Base-by-base conservation (phyloP, 2,113 vertebrate genomes). In the Myotis brandtii region DNA sequence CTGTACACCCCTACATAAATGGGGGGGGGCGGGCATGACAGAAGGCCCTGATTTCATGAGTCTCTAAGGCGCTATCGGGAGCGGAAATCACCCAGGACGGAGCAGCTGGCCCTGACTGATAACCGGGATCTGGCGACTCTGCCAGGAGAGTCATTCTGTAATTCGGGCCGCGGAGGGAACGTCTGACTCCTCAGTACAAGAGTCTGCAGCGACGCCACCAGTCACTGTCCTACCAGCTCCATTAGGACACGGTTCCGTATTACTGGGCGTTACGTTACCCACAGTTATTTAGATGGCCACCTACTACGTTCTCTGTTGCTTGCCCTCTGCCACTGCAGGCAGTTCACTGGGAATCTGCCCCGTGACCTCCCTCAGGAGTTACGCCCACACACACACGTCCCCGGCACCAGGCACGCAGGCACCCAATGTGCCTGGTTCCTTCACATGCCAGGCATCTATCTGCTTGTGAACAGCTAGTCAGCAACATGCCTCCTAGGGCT, bases 141-240 rank as follows among this genome's bases (percentile, higher is more conserved):
- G 10, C 69, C 73, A 64, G 0, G 64, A 87, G 90, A 85, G 77
- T n/a, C 89, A 79, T 86, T 86, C n/a, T 50, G 80, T 79, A 84
- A 87, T 76, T 87, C 69, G 23, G 21, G n/a, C 32, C n/a, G 85
- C 56, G 0, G 0, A 23, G 89, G 72, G 54, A 96, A 92, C 2
- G 9, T 83, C 13, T 0, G 70, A 8, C 7, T 79, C 80, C 81
- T 94, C 46, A 87, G 6, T 43, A 64, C 0, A 14, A 73, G 2
- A 82, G 93, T 90, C 32, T 5, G 54, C 6, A 5, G 64, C 12
- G 4, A 13, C 5, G 34, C 0, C 66, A 48, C 82, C 69, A 25
- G 91, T 64, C 77, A 69, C n/a, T 50, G 81, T 40, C 20, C 54
- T 81, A 86, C 84, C 37, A 96, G 76, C 73, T 83, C 86, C 62